Evolutionary conservation across 2,797 vertebrate genomes (phyloP), one percentile per base, ranked within the genome.

Genomic region (Sebastes steindachneri): DNA sequence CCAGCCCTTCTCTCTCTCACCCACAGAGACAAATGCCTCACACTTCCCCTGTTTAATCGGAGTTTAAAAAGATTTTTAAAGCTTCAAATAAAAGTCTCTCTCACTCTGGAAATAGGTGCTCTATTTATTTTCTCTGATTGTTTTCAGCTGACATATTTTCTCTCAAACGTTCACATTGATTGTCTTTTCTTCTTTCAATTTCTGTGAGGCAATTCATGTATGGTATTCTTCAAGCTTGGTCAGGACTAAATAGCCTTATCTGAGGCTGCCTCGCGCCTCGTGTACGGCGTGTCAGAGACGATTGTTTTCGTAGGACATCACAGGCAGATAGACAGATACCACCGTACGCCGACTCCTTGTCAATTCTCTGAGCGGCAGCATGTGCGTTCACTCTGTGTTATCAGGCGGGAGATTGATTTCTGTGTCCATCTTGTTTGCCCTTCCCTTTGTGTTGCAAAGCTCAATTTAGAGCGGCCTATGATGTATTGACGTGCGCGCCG

Each of bases 381-480:
- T 83, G 83, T 75, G 84, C 75, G 59, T 73, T 85, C 84, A 12
- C 78, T 90, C 75, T 25, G 80, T 76, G 87, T 92, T 90, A 94
- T 91, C 93, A 88, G 90, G 73, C 83, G 45, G 77, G 81, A 94
- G 90, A 95, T 94, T 95, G 95, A 95, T 95, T 94, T 93, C 89
- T 86, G 82, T 85, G 90, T 94, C 92, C 90, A 89, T 93, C 91
- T 90, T 81, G 90, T 92, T 94, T 94, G 91, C 89, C 90, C 90
- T 92, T 93, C 92, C 89, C 88, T 93, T 93, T 94, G 91, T 94
- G 93, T 93, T 93, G 86, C 87, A 77, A 88, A 94, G 91, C 92
- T 92, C 93, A 91, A 93, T 93, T 92, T 93, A 86, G 89, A 83
- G 79, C 72, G 79, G 82, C 82, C 90, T 89, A 82, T 93, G 95